phyloP scores from a whole-genome alignment of 2,113 vertebrate species.

The Egretta garzetta region DNA sequence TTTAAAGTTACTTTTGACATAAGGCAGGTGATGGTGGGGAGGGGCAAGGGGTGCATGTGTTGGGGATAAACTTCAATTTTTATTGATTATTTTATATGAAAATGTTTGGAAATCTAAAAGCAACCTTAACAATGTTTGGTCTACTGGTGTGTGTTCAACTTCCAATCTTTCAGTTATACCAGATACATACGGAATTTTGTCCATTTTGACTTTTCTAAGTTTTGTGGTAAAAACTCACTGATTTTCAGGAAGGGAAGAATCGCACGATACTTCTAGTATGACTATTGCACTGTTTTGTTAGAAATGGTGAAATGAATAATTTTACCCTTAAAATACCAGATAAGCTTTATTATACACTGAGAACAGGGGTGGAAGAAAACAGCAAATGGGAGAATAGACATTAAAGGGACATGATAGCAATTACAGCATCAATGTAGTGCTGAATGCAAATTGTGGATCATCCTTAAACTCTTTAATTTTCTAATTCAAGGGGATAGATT shows the following conservation, averaged over 20 bases:
- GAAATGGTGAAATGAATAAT: slow-evolving; percentile 28
- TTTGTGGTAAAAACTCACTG: slow-evolving; percentile 59
- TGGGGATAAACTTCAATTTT: slow-evolving; percentile 68
- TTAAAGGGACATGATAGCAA: slow-evolving; percentile 19
- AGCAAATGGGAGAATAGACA: not conserved
- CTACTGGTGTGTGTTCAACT: slow-evolving; percentile 65
- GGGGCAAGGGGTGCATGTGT: slow-evolving; percentile 8
- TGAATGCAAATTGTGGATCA: slow-evolving; percentile 20
- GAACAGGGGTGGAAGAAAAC: slow-evolving; percentile 10
- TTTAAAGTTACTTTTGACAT: slow-evolving; percentile 59
- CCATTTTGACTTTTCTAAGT: slow-evolving; percentile 73
- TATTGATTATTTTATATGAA: slow-evolving; percentile 74
- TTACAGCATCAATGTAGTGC: slow-evolving; percentile 4
- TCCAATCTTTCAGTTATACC: slow-evolving; percentile 57
- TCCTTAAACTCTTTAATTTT: slow-evolving; percentile 40
- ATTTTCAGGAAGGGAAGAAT: slow-evolving; percentile 40
- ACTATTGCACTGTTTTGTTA: slow-evolving; percentile 42
- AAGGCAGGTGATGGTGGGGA: slow-evolving; percentile 12
- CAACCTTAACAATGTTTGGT: slow-evolving; percentile 62
- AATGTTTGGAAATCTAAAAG: slow-evolving; percentile 71
- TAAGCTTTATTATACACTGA: slow-evolving; percentile 42
- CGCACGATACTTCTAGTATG: not conserved
- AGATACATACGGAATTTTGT: slow-evolving; percentile 52
- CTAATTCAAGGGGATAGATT: not conserved
- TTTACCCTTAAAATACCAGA: slow-evolving; percentile 36